A percentile compares a stretch with the other conserved stretches of the same genome.
These are phyloP conservation scores for Pelusios castaneus DNA, from an alignment of 2,113 vertebrate genomes.

Conservation along the genomic window DNA sequence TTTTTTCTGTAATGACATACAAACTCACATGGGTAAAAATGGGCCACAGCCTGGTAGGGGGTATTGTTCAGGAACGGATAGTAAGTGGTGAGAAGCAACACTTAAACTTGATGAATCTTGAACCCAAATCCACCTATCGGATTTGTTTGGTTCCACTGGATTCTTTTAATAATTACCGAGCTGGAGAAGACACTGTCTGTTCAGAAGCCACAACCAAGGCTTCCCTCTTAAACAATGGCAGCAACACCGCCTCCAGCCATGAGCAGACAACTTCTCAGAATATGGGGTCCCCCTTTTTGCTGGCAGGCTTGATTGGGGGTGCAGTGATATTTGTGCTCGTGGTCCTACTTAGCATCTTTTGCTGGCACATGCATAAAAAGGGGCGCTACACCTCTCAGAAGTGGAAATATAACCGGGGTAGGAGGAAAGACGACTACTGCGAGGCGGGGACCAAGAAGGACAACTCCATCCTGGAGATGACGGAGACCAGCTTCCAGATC, in stretches of 20 bases:
- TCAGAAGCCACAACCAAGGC: slow-evolving; percentile 90
- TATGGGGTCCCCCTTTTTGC: slow-evolving; percentile 89
- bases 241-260: slow-evolving; percentile 85
- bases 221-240: slow-evolving; percentile 78
- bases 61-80: slow-evolving; percentile 90
- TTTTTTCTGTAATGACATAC: slow-evolving; percentile 91
- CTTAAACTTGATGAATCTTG: slow-evolving; percentile 85
- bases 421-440: slow-evolving; percentile 99
- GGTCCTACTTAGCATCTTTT: slow-evolving; percentile 92
- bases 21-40: slow-evolving; percentile 98
- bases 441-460: slow-evolving; percentile 99
- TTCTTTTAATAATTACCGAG: slow-evolving; percentile 88
- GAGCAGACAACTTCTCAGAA: slow-evolving; percentile 90
- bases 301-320: slow-evolving; percentile 95
- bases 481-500: slow-evolving; percentile 99
- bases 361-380: slow-evolving; percentile 99
- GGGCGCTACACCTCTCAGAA: slow-evolving; percentile 92
- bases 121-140: slow-evolving; percentile 91
- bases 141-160: slow-evolving; percentile 95
- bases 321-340: slow-evolving; percentile 92
- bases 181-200: slow-evolving; percentile 91
- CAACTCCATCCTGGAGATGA: slow-evolving; percentile 99
- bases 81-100: slow-evolving; percentile 89
- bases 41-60: slow-evolving; percentile 91
- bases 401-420: slow-evolving; percentile 98